Evolutionary conservation across 2,888 invertebrate genomes (phyloP), one percentile per base, ranked within the genome.

Genomic region (Stramonita haemastoma): DNA sequence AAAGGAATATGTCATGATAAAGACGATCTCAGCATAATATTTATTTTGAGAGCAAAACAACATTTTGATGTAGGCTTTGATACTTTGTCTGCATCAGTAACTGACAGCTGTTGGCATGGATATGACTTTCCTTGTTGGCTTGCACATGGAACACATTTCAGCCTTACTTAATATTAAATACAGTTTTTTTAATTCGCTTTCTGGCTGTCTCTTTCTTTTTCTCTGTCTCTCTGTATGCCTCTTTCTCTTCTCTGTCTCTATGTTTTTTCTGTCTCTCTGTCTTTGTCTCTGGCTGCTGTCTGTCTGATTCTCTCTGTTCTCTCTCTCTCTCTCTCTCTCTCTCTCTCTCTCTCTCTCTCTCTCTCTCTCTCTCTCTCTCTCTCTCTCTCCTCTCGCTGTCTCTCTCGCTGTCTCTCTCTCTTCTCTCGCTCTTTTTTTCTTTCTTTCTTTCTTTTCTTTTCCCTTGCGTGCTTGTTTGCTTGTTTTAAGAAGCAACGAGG

Each of bases 331-430:
- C 85, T 56, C 17, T 85, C 57, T 56, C 57, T 56, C 86, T 86
- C 32, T 60, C 60, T 60, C 86, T 86, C 60, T 86, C 86, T 57
- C 66, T 85, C n/a, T 85, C 85, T 85, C n/a, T 57, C 46, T 57
- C 26, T 57, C 85, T 57, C 56, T 79, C 79, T 79, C 34, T 79
- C 17, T 79, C 36, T 79, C 34, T 79, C 34, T 79, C 0, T 36
- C 36, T 57, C 0, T 85, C 85, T 85, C 17, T 85, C 84, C 46
- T n/a, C 26, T 70, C 26, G 0, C n/a, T 73, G 1, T 4, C n/a
- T 73, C 29, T 73, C 4, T 73, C 26, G 19, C 19, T 70, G 19
- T 70, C 26, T 73, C n/a, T 73, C n/a, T n/a, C 29, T 73, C n/a
- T 73, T 73, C n/a, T 73, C n/a, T 70, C 70, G 19, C 26, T 73